These are phyloP conservation scores for Naso thynnoides DNA, from an alignment of 2,797 vertebrate species.

Conservation along the genomic window DNA sequence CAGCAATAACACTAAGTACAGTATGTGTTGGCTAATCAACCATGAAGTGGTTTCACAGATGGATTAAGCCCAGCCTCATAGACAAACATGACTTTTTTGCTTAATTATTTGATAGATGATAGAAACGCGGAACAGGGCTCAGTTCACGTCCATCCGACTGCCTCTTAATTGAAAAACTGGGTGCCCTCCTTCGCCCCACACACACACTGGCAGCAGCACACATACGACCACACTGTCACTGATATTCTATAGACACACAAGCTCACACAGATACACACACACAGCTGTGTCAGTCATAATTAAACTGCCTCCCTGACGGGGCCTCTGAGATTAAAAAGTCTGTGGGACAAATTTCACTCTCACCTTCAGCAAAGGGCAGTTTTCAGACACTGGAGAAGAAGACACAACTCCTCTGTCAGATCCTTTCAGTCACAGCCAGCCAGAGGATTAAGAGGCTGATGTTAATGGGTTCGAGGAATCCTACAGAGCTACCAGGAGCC, in stretches of 20 bases:
- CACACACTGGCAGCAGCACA: slow-evolving; percentile 17
- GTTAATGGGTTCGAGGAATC: slow-evolving; percentile 61
- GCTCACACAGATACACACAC: slow-evolving; percentile 37
- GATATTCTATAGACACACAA: slow-evolving; percentile 42
- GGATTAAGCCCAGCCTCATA: slow-evolving; percentile 32
- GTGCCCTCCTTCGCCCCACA: slow-evolving; percentile 24
- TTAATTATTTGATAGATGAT: slow-evolving; percentile 22
- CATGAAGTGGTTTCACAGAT: slow-evolving; percentile 7
- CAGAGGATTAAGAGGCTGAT: slow-evolving; percentile 67
- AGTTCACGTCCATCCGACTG: slow-evolving; percentile 56
- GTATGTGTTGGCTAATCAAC: slow-evolving; percentile 18
- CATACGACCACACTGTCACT: slow-evolving; percentile 31
- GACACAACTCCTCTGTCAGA: slow-evolving; percentile 63
- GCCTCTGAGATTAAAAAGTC: slow-evolving; percentile 82
- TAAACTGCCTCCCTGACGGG: slow-evolving; percentile 78
- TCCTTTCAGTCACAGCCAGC: slow-evolving; percentile 41
- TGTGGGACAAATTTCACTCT: slow-evolving; percentile 67
- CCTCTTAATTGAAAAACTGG: slow-evolving; percentile 75
- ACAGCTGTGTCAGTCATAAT: slow-evolving; percentile 80
- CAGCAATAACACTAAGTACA: neutral
- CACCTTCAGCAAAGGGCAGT: slow-evolving; percentile 82
- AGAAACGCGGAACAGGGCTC: slow-evolving; percentile 19
- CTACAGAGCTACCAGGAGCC: slow-evolving; percentile 46
- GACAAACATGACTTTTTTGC: slow-evolving; percentile 35
- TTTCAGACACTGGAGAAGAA: slow-evolving; percentile 61